These are phyloP conservation scores for Dasyurus viverrinus DNA, from an alignment of 2,113 vertebrate genomes.

Conservation along the genomic window DNA sequence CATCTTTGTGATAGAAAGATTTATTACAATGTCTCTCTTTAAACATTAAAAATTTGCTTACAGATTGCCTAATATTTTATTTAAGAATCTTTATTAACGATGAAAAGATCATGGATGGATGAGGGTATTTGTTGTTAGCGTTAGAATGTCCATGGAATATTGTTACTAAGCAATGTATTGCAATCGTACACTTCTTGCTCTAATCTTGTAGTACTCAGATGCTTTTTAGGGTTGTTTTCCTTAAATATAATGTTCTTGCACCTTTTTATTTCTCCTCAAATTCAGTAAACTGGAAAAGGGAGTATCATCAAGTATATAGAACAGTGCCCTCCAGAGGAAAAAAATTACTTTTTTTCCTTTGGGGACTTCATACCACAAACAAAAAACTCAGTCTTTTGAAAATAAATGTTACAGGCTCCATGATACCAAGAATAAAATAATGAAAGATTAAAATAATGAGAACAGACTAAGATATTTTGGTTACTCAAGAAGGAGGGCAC, in stretches of 20 bases:
- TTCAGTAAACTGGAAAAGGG: not conserved
- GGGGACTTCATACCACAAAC: not conserved
- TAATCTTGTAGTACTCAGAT: not conserved
- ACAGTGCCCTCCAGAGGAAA: not conserved
- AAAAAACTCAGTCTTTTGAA: not conserved
- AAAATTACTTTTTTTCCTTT: not conserved
- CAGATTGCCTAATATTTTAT: not conserved
- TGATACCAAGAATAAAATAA: not conserved
- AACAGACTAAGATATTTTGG: not conserved
- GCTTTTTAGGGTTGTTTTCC: not conserved
- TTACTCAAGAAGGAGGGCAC: not conserved
- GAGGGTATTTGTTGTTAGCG: constrained; percentile 6
- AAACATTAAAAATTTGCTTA: not conserved
- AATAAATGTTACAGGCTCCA: not conserved
- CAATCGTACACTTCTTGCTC: not conserved
- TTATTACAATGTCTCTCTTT: not conserved
- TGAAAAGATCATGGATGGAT: not conserved
- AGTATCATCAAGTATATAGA: not conserved
- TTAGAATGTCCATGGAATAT: not conserved
- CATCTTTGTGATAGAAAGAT: not conserved
- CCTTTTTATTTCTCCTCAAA: not conserved
- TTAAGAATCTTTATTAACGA: not conserved
- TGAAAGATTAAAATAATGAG: not conserved
- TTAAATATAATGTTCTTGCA: not conserved
- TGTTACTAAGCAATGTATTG: not conserved